Conservation (phyloP, 1,140 invertebrate genomes). For the Saccostrea echinata region DNA sequence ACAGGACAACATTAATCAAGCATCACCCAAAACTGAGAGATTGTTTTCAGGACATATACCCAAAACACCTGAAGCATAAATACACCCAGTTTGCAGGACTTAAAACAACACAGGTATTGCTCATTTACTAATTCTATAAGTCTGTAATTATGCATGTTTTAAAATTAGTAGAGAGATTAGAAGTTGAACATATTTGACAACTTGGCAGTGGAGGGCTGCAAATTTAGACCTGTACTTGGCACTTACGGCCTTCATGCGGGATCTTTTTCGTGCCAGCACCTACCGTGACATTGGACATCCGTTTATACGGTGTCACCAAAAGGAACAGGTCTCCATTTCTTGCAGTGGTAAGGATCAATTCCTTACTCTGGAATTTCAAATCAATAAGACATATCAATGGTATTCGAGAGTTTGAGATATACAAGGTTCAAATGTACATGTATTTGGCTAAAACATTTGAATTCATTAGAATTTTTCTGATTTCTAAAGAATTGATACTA, state of each 20-base stretch:
- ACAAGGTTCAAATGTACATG: not conserved
- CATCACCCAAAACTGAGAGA: slow-evolving; percentile 18
- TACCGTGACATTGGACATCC: too few relatives aligned
- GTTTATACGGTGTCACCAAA: too few relatives aligned
- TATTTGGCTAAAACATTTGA: not conserved
- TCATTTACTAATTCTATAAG: not conserved
- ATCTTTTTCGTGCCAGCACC: too few relatives aligned
- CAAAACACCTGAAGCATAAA: slow-evolving; percentile 46
- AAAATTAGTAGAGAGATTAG: not conserved
- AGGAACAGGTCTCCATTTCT: too few relatives aligned
- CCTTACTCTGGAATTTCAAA: too few relatives aligned
- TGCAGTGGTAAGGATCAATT: too few relatives aligned
- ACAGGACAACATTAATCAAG: slow-evolving; percentile 36
- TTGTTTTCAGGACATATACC: slow-evolving; percentile 15
- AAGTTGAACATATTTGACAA: not conserved
- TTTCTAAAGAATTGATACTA: not conserved
- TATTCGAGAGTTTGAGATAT: too few relatives aligned
- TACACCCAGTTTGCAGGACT: slow-evolving; percentile 31
- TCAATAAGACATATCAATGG: too few relatives aligned
- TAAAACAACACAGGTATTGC: slow-evolving; percentile 51
- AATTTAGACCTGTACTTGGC: too few relatives aligned
- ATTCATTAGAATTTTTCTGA: not conserved
- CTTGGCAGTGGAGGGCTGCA: too few relatives aligned
- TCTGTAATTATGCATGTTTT: not conserved
- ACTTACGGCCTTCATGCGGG: too few relatives aligned